A percentile compares a stretch with the other conserved stretches of the same genome.
Conservation (phyloP, 2,888 invertebrate genomes). For the Allacma fusca region DNA sequence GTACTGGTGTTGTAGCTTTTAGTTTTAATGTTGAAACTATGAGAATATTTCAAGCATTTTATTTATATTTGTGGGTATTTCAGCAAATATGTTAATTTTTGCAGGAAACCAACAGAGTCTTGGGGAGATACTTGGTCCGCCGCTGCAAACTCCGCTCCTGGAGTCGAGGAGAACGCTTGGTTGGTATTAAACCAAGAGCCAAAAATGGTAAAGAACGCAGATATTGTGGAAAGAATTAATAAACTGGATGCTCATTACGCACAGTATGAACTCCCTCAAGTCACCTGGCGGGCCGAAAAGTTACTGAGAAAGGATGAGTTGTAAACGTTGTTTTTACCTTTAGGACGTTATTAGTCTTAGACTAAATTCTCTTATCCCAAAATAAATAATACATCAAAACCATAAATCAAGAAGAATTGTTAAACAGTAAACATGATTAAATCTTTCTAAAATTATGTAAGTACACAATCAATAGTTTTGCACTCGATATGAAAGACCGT, state of each 20-base stretch:
- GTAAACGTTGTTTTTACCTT: too few species aligned
- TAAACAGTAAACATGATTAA: too few species aligned
- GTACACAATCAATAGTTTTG: too few species aligned
- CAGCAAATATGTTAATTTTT: neutral
- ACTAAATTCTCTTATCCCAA: too few species aligned
- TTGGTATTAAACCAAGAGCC: neutral
- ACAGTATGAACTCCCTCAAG: neutral
- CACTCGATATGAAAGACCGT: too few species aligned
- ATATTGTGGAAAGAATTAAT: neutral
- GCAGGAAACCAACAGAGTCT: neutral
- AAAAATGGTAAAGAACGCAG: neutral
- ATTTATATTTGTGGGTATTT: neutral
- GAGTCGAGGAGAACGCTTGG: neutral
- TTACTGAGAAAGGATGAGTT: too few species aligned
- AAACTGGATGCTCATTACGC: neutral
- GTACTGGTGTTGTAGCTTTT: too few species aligned
- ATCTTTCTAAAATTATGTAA: too few species aligned
- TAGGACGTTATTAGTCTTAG: too few species aligned
- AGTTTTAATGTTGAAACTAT: too few species aligned
- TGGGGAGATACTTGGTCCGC: conserved; percentile 2
- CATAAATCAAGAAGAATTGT: too few species aligned
- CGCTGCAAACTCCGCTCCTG: neutral
- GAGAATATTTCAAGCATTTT: neutral
- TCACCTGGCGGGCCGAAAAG: neutral
- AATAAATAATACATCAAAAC: too few species aligned